Percentiles rank a stretch among this genome's conserved stretches.
These are phyloP conservation scores for Canis aureus DNA, from an alignment of 2,113 vertebrate species.

Conservation along the genomic window DNA sequence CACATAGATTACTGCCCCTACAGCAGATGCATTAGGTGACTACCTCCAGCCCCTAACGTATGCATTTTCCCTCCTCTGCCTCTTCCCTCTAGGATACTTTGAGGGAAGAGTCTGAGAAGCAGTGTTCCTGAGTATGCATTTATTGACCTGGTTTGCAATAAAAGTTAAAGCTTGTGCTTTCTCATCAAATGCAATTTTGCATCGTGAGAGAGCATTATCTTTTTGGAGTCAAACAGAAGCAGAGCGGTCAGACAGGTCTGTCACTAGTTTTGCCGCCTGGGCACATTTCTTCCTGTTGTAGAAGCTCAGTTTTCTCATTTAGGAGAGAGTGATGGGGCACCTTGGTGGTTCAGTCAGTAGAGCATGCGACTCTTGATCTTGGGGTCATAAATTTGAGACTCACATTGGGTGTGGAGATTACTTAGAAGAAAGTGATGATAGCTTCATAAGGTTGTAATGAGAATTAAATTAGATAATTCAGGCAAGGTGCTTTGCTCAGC, in stretches of 20 bases:
- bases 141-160: background rate
- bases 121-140: background rate
- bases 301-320: background rate
- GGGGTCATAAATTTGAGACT: background rate
- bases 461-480: background rate
- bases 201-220: background rate
- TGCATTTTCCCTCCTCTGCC: background rate
- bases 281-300: background rate
- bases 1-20: background rate
- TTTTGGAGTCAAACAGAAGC: background rate
- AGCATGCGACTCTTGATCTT: background rate
- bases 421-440: background rate
- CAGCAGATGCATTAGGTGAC: background rate
- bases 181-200: background rate
- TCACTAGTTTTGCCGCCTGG: background rate
- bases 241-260: background rate
- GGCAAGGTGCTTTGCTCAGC: background rate
- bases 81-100: background rate
- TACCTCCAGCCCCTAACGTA: background rate
- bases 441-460: background rate
- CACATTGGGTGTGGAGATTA: background rate
- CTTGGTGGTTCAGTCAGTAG: background rate
- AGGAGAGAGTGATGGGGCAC: background rate
- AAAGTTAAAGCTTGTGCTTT: constrained; percentile 7
- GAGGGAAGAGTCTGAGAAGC: background rate